Base-by-base conservation (phyloP, 2,113 vertebrate species). In the Guaruba guarouba region DNA sequence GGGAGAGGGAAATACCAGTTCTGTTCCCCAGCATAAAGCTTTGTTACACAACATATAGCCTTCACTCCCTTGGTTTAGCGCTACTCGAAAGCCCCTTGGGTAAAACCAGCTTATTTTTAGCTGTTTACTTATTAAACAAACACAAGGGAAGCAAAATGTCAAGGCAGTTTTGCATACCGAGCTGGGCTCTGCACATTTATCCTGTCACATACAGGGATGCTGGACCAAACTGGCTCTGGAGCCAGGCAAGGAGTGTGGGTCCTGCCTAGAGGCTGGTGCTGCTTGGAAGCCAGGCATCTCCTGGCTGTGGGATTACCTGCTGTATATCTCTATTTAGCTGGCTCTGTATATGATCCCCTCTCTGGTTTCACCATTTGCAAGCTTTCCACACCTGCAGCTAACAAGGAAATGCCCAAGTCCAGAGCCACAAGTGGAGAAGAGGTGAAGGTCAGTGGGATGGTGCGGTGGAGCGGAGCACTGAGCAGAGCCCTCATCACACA, bases 91-190 rank as follows among this genome's bases (percentile, higher is more conserved):
- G 74, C 69, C 90, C 57, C 73, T 70, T 35, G 90, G 95, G 92
- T 69, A 84, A 14, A 80, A 75, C 81, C 77, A 84, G 33, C 31
- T 86, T 96, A 94, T 96, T 95, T 95, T 94, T 95, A 94, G 92
- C 84, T 37, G 84, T 94, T 94, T 95, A 80, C 90, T 96, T 73
- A 77, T 61, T 88, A 67, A 92, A 80, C 73, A 84, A 93, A 31
- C 59, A 43, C 63, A 81, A 33, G 90, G 77, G 69, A 66, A 57
- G 78, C 33, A 27, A 61, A 78, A 91, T 75, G 81, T 67, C 92
- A 83, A 67, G 86, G 68, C 64, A 37, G 44, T 95, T 82, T 49
- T 81, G 73, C 80, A 14, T 39, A 61, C 49, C 24, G 1, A 77
- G 76, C 83, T 48, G 70, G 88, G 84, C 67, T 71, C 80, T 62